Percentiles rank a stretch among this genome's conserved stretches.
Conservation (phyloP, 2,888 invertebrate genomes). For the Arge pagana region DNA sequence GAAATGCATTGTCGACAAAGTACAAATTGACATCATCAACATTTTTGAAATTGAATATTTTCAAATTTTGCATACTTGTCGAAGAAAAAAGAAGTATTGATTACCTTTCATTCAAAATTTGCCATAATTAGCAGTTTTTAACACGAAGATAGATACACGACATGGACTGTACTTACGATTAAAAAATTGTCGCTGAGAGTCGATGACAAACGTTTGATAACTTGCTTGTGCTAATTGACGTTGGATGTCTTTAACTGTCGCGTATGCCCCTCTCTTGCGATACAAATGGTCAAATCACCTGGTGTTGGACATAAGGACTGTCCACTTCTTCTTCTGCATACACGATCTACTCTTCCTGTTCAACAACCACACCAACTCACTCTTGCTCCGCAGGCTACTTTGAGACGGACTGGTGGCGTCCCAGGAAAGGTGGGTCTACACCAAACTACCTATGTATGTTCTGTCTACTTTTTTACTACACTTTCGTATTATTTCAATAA, state of each 20-base stretch:
- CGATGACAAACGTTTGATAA: too few relatives aligned
- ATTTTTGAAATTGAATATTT: neutral
- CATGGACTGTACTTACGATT: too few relatives aligned
- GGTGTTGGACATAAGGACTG: conserved; percentile 64
- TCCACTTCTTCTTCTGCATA: conserved; percentile 74
- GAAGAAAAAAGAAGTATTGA: neutral
- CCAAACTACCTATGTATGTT: conserved; percentile 59
- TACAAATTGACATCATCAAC: too few relatives aligned
- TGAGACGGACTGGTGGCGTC: conserved; percentile 95
- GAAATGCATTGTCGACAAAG: too few relatives aligned
- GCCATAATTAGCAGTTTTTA: too few relatives aligned
- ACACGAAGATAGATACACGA: too few relatives aligned
- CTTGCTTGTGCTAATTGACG: conserved; percentile 43
- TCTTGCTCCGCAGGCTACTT: conserved; percentile 89
- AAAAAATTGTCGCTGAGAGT: too few relatives aligned
- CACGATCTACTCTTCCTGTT: conserved; percentile 57
- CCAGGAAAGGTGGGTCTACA: conserved; percentile 86
- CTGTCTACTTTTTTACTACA: conserved; percentile 55
- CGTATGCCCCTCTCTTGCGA: conserved; percentile 53
- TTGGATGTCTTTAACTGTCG: conserved; percentile 54
- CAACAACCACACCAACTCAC: conserved; percentile 59
- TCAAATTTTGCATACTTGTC: neutral
- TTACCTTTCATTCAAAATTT: too few relatives aligned
- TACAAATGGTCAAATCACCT: conserved; percentile 47
- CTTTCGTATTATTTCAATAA: conserved; percentile 35